Base-by-base conservation (phyloP, 2,888 invertebrate genomes). In the Agonopterix heracliana region DNA sequence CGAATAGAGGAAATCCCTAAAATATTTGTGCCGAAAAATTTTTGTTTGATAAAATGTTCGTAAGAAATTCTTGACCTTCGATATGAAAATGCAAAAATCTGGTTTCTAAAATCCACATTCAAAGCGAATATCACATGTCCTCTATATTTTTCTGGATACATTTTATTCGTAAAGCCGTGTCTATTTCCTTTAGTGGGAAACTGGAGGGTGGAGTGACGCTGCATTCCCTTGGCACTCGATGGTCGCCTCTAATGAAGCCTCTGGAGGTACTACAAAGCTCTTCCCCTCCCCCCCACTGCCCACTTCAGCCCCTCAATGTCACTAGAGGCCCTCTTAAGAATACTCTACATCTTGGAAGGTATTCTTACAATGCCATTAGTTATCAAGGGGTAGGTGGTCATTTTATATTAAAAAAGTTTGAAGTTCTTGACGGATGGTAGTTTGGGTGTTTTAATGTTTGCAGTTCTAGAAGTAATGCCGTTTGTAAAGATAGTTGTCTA, bases 241-340 rank as follows among this genome's bases (percentile, higher is more conserved):
- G 63, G 66, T 65, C 64, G 63, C 64, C 62, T 65, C 69, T 82
- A 81, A 81, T 80, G 78, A 82, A 78, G 80, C 78, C 81, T 78
- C 78, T 57, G 61, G 78, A 66, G 81, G 64, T 52, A 58, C 60
- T 59, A 70, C 71, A 72, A 71, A 71, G 62, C 62, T 52, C 61
- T 57, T 59, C 53, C 54, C 63, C 62, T 51, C 61, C 57, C 60
- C 54, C 54, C 62, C 63, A 50, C 61, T 57, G 59, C 54, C 54
- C 54, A 48, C 49, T 54, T 42, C 46, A 11, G 51, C 55, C 56
- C 55, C 54, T 48, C 59, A 62, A 64, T 70, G 66, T 68, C 64
- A 65, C 59, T 61, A 53, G 59, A 54, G 53, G 63, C 57, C 60
- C 55, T 63, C 64, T 64, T 56, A 59, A 66, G 64, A 66, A 68